Evolutionary conservation across 1,140 invertebrate genomes (phyloP), one percentile per base, ranked within the genome.

Genomic region (Lordiphosa collinella): DNA sequence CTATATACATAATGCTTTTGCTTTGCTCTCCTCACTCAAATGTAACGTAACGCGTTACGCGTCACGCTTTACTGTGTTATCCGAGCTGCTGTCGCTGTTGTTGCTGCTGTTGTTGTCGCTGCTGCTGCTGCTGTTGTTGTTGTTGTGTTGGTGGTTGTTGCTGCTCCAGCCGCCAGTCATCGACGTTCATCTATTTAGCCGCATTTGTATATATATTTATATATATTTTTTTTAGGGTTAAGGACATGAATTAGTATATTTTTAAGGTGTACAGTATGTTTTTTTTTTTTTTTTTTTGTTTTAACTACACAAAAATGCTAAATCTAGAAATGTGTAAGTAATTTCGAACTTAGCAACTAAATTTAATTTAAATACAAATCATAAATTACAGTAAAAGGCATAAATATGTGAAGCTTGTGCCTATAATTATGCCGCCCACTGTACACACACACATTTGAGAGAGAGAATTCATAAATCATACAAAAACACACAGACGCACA

Each of bases 101-200:
- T 22, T 53, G 60, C 31, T 47, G 35, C 6, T 49, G 38, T 13
- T 38, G 40, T 51, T 16, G 14, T 14, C 35, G 50, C 0, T 53
- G 53, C 10, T 25, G 49, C n/a, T 60, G 43, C 12, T 38, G 60
- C 3, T 49, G 53, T 31, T 13, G 62, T 6, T 44, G 35, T 44
- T 11, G 52, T 5, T 43, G 71, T 37, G 43, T 31, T 44, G 11
- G 52, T 7, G 38, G 71, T 34, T 12, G 48, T 25, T 40, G 34
- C 38, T 37, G 63, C 38, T 25, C 41, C 44, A 22, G 66, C 63
- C 49, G 64, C 48, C 70, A 75, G 74, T 79, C 74, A 79, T 79
- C 74, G 74, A 40, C 74, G 74, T 66, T 79, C 74, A 41, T 78
- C 74, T 78, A 37, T 35, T 36, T 11, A 12, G n/a, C 14, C 7